Evolutionary conservation across 2,888 invertebrate genomes (phyloP).

Genomic region (Chymomyza procnemis): DNA sequence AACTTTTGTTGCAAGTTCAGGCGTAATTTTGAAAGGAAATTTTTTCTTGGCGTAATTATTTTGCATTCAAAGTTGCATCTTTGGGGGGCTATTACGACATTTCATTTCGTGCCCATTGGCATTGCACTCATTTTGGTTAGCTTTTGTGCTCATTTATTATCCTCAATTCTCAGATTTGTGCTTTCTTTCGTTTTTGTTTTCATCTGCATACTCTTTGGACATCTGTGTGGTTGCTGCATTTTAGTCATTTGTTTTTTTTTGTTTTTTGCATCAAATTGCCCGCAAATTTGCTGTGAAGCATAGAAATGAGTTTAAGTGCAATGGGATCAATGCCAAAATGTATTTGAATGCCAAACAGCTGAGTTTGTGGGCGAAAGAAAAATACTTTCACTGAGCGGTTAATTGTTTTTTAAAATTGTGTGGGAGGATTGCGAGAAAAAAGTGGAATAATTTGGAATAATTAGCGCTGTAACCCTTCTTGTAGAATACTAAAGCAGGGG

Average conservation of each 20-base stretch:
- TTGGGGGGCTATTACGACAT: slow-evolving; percentile 68
- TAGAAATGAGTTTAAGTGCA: slow-evolving; percentile 39
- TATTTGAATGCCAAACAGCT: slow-evolving; percentile 39
- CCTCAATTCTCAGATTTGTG: slow-evolving; percentile 26
- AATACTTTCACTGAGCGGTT: slow-evolving; percentile 58
- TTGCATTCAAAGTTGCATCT: background rate
- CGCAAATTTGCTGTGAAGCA: slow-evolving; percentile 26
- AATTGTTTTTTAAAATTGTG: background rate
- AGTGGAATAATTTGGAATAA: background rate
- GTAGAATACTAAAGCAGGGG: too few species aligned
- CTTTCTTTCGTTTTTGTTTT: slow-evolving; percentile 35
- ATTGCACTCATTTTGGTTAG: slow-evolving; percentile 25
- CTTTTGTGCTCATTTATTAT: slow-evolving; percentile 23
- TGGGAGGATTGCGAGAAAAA: background rate
- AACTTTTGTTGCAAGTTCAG: background rate
- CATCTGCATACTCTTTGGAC: slow-evolving; percentile 18
- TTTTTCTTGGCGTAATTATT: slow-evolving; percentile 12
- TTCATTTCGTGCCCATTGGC: slow-evolving; percentile 37
- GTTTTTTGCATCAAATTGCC: slow-evolving; percentile 46
- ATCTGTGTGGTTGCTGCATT: slow-evolving; percentile 6
- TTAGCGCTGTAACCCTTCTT: too few species aligned
- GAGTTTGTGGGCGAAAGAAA: background rate
- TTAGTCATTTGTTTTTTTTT: slow-evolving; percentile 17
- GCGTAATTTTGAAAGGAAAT: background rate
- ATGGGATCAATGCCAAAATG: slow-evolving; percentile 69